Base-by-base conservation (phyloP, 53 echinoderm and acorn worm genomes). In the Antedon mediterranea region DNA sequence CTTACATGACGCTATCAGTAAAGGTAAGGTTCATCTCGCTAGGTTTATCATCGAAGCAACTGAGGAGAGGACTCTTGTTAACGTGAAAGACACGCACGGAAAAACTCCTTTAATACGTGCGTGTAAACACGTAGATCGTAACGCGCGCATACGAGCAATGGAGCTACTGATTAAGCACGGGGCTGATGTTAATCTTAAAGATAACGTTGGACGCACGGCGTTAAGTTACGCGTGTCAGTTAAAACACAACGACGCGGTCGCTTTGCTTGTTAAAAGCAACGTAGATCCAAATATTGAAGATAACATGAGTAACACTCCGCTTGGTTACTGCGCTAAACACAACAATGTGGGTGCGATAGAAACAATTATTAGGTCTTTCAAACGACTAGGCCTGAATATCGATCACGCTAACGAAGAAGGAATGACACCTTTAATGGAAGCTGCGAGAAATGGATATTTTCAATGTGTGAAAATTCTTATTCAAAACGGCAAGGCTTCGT, bases 21-120 rank as follows among this genome's bases (percentile, higher is more conserved):
- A 98, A 72, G 98, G 98, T 14, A 98, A 98, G 78, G 78, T 88
- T 30, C 98, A 91, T 77, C 90, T 98, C 20, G 88, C 92, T 18
- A 85, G 85, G 32, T 98, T 98, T 75, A 93, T 98, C 71, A 72
- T 98, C 33, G 98, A 98, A 43, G 98, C 98, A 0, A 90, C 92
- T 0, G 98, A 98, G 33, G 89, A 92, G 29, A 83, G 85, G n/a
- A 23, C 33, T 5, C 75, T 92, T 20, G 92, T 92, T 14, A 88
- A 98, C 84, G 87, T 90, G 0, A 73, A 78, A 28, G 90, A 98
- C 33, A 72, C 76, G 0, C 92, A 98, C 71, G 98, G 98, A n/a
- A 98, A 93, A 80, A 98, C 98, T 9, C 89, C 98, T 1, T 86
- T 98, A 0, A 86, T 98, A 31, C 76, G 98, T 29, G 92, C 98